A percentile compares a stretch with the other conserved stretches of the same genome.
These are phyloP conservation scores for Drosophila quinaria DNA, from an alignment of 2,888 invertebrate species.

Conservation along the genomic window DNA sequence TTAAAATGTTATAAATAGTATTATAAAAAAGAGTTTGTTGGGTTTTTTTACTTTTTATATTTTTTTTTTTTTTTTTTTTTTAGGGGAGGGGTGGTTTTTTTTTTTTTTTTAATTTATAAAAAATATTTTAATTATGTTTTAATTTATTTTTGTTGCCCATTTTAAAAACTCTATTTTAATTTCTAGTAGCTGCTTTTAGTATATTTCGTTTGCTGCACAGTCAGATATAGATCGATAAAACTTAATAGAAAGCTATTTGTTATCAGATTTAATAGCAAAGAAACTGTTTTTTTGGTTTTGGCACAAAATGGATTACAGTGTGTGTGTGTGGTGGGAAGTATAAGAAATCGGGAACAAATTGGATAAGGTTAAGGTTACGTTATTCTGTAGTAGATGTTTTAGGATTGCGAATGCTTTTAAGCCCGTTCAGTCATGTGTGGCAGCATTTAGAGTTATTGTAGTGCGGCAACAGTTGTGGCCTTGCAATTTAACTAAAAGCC, in stretches of 20 bases:
- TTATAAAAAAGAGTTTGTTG: too few species aligned
- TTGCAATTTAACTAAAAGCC: constrained; percentile 78
- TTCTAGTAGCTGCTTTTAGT: neutral
- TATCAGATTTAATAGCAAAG: neutral
- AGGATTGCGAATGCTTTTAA: constrained; percentile 56
- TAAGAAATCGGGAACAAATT: constrained; percentile 59
- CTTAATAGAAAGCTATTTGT: constrained; percentile 13
- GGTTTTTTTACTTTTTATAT: too few species aligned
- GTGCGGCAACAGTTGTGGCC: constrained; percentile 58
- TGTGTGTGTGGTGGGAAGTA: neutral
- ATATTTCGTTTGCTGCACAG: neutral
- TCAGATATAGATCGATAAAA: neutral
- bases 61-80: too few species aligned
- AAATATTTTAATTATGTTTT: too few species aligned
- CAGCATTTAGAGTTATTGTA: constrained; percentile 68
- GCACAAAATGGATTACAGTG: constrained; percentile 17
- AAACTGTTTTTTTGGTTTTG: constrained; percentile 6
- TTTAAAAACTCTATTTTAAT: too few species aligned
- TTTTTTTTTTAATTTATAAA: too few species aligned
- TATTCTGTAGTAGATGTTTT: constrained; percentile 8
- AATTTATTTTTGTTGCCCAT: too few species aligned
- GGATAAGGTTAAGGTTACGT: constrained; percentile 60
- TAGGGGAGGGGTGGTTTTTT: too few species aligned
- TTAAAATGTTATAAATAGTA: too few species aligned
- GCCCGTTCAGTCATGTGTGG: constrained; percentile 54